phyloP scores from a whole-genome alignment of 1,140 invertebrate genomes.

The Ditylenchus dipsaci region DNA sequence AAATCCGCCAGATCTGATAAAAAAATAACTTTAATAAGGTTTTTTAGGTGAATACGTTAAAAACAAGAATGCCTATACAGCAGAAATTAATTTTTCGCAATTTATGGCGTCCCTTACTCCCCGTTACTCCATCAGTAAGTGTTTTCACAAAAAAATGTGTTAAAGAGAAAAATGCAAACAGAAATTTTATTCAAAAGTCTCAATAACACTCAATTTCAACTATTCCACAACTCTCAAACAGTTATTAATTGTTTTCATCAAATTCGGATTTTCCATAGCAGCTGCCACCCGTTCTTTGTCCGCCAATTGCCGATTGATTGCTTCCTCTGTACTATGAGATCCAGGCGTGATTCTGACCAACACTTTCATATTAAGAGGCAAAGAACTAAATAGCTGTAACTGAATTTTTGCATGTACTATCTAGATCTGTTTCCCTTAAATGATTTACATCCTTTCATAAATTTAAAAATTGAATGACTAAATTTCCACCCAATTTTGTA shows the following conservation, averaged over 20 bases:
- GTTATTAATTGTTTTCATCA: conserved; percentile 88
- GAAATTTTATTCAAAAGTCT: background rate
- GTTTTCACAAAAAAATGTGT: background rate
- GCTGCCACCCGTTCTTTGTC: conserved; percentile 97
- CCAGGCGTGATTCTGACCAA: conserved; percentile 83
- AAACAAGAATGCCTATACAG: no score
- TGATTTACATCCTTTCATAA: no score
- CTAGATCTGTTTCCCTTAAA: conserved; percentile 8
- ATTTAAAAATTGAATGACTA: no score
- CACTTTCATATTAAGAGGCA: conserved; percentile 68
- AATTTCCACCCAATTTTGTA: no score
- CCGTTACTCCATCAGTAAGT: no score
- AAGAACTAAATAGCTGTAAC: conserved; percentile 17
- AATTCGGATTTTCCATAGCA: conserved; percentile 83
- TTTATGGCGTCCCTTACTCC: no score
- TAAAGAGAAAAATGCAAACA: no score
- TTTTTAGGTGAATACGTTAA: no score
- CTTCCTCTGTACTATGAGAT: conserved; percentile 80
- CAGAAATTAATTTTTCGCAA: no score
- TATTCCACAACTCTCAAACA: conserved; percentile 64
- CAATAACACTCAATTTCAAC: conserved; percentile 9
- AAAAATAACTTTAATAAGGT: background rate
- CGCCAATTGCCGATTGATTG: conserved; percentile 91
- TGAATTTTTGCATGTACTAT: background rate
- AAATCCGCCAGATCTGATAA: background rate